Conservation (phyloP, 2,797 vertebrate genomes). For the Ficedula albicollis region DNA sequence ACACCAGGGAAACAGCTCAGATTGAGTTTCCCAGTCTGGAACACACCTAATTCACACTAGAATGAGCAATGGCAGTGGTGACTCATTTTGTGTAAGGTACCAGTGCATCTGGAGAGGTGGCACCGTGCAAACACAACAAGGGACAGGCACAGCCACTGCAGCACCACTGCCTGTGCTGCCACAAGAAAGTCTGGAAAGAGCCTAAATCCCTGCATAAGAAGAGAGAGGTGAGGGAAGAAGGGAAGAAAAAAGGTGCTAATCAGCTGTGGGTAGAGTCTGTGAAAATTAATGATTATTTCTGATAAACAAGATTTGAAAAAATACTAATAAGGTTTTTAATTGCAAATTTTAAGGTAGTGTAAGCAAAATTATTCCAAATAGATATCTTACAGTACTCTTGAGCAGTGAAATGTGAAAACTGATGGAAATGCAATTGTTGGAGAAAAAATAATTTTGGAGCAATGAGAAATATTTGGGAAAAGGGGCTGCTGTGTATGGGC, state of each 20-base stretch:
- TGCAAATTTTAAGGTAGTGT: neutral
- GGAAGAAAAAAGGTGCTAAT: neutral
- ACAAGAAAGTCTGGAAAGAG: neutral
- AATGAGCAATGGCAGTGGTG: neutral
- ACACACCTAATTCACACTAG: neutral
- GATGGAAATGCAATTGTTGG: neutral
- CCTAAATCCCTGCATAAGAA: neutral
- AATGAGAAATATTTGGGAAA: neutral
- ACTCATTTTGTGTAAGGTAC: neutral
- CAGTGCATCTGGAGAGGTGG: neutral
- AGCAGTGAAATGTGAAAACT: neutral
- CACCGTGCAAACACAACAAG: accelerated
- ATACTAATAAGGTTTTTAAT: neutral
- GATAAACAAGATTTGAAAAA: neutral
- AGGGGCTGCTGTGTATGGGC: accelerated
- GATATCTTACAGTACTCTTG: neutral
- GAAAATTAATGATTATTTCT: neutral
- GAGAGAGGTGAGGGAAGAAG: neutral
- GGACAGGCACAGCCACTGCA: neutral
- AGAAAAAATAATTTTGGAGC: neutral
- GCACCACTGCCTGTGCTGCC: neutral
- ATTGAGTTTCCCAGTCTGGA: neutral
- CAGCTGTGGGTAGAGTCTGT: neutral
- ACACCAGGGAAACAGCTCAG: neutral
- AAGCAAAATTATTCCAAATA: neutral